Evolutionary conservation across 2,888 invertebrate genomes (phyloP).

Genomic region (Drosophila paranaensis): DNA sequence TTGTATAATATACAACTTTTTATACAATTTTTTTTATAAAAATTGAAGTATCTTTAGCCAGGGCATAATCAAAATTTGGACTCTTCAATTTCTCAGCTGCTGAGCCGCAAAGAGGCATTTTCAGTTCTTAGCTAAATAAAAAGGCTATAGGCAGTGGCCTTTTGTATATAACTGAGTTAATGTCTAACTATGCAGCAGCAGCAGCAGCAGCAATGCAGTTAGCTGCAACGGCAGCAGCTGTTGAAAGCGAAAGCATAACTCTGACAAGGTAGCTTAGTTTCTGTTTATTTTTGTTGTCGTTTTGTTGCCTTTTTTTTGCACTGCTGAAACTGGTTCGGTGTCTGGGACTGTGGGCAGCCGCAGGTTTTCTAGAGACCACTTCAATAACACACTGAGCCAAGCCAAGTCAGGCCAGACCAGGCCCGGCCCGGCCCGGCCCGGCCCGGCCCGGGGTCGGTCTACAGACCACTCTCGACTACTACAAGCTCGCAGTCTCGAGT

Average conservation of each 20-base stretch:
- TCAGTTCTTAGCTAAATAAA: constrained; percentile 7
- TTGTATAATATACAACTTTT: no score
- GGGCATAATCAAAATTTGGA: constrained; percentile 5
- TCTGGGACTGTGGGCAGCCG: constrained; percentile 72
- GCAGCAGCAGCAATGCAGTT: constrained; percentile 12
- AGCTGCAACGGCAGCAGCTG: constrained; percentile 46
- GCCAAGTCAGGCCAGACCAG: constrained; percentile 8
- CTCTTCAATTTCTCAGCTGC: constrained; percentile 28
- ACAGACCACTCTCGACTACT: constrained; percentile 29
- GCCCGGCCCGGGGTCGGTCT: constrained; percentile 14
- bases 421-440: constrained; percentile 6
- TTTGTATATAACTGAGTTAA: constrained; percentile 35
- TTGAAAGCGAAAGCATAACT: constrained; percentile 83
- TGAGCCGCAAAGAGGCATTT: background rate
- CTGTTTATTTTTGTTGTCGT: constrained; percentile 50
- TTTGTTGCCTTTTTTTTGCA: constrained; percentile 63
- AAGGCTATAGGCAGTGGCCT: constrained; percentile 46
- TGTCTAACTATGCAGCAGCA: constrained; percentile 33
- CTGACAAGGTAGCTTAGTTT: constrained; percentile 84
- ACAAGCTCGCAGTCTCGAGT: constrained; percentile 26
- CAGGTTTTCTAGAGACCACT: constrained; percentile 74
- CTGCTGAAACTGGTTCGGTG: constrained; percentile 74
- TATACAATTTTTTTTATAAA: no score
- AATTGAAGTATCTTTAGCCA: background rate
- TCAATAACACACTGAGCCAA: constrained; percentile 64